These are phyloP conservation scores for Pica pica DNA, from an alignment of 2,113 vertebrate genomes.

Conservation along the genomic window DNA sequence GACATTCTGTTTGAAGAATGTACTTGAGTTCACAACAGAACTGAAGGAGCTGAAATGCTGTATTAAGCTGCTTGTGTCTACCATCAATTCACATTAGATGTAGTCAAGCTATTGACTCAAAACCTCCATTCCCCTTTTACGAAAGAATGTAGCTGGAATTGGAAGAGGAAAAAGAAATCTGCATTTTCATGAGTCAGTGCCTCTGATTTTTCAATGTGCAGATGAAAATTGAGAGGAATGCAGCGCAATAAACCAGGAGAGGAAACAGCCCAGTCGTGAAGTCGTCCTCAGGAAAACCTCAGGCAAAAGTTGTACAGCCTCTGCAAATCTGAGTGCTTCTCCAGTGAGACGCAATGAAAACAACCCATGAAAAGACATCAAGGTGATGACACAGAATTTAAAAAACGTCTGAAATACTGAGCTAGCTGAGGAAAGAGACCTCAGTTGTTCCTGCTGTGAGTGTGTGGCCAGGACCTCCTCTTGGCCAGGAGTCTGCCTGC, in stretches of 20 bases:
- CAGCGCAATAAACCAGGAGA: neutral
- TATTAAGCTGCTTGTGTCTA: neutral
- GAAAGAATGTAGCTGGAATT: neutral
- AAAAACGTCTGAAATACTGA: neutral
- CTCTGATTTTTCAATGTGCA: neutral
- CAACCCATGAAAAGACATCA: neutral
- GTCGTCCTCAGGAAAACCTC: neutral
- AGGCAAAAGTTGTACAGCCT: neutral
- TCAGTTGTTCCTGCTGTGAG: neutral
- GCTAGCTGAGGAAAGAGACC: neutral
- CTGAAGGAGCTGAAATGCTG: neutral
- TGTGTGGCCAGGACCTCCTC: neutral
- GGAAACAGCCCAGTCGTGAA: neutral
- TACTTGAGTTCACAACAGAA: neutral
- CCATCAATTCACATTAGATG: neutral
- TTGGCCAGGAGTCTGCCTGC: neutral
- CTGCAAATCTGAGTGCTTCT: neutral
- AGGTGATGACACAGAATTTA: neutral
- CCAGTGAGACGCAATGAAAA: neutral
- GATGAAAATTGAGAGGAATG: neutral
- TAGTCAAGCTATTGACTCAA: neutral
- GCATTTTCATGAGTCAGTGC: neutral
- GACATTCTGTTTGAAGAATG: neutral
- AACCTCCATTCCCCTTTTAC: neutral
- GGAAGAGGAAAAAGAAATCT: neutral